Evolutionary conservation across 2,113 vertebrate genomes (phyloP), one percentile per base, ranked within the genome.

Genomic region (Microtus pennsylvanicus): DNA sequence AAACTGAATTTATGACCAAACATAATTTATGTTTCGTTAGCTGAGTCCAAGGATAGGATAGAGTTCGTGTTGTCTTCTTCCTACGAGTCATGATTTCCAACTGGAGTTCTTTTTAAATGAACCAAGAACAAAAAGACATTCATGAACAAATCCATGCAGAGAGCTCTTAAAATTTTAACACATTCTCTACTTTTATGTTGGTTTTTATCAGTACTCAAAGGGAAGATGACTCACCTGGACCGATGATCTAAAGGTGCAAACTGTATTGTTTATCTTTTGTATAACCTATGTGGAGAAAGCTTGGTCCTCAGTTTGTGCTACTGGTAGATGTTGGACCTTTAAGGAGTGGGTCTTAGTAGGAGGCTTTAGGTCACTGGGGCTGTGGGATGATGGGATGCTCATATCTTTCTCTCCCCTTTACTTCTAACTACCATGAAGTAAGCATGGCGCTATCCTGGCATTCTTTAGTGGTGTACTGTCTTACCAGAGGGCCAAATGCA

Each of bases 21-120:
- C 6, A 28, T 61, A 87, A 94, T 91, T 94, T 91, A 65, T 92
- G 17, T 94, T 94, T 91, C 76, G 77, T 87, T 88, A 94, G 19
- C 26, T 82, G 87, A 94, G 55, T 74, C 61, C 67, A 86, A 92
- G 77, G 28, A 91, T 77, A 91, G 78, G 50, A 47, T 83, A 69
- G 80, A 80, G n/a, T 5, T 76, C 87, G 30, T 81, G 4, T 65
- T 92, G 33, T 89, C 45, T 74, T 94, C 47, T 45, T 87, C 50
- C 6, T 55, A 24, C 16, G 45, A 88, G 35, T 72, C 67, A 87
- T 11, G 35, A 33, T 91, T 95, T 93, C 77, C 91, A 96, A 9
- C 33, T 83, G 16, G 33, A 87, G 83, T 87, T 83, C 16, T 38
- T 45, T 87, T 58, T 47, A 91, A 90, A n/a, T 50, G 28, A 16